phyloP scores from a whole-genome alignment of 2,888 invertebrate genomes.

The Rapana venosa region DNA sequence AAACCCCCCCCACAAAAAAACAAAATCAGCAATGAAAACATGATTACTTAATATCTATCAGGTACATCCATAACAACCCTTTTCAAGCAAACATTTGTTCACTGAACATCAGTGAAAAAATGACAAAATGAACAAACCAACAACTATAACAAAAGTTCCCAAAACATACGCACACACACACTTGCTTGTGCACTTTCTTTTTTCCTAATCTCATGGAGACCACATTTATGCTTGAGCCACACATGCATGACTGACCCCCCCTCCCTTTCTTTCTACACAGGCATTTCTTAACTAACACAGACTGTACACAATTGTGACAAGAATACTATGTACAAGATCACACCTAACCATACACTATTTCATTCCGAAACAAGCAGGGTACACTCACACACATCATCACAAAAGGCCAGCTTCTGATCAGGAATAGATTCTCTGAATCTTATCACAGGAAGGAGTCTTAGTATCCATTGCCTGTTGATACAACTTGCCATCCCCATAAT shows the following conservation, averaged over 20 bases:
- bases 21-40: neutral
- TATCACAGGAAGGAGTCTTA: constrained; percentile 81
- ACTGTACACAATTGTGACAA: neutral
- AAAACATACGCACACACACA: neutral
- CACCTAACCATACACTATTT: neutral
- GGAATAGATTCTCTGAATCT: constrained; percentile 75
- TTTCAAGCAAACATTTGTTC: neutral
- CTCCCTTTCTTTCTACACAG: too few relatives aligned
- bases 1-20: neutral
- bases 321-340: neutral
- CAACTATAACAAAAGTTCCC: neutral
- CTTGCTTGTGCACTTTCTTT: neutral
- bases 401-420: constrained; percentile 45
- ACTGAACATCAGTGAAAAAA: constrained; percentile 15
- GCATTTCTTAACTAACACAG: neutral
- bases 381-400: constrained; percentile 24
- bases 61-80: neutral
- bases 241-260: neutral
- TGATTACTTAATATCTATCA: neutral
- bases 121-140: neutral
- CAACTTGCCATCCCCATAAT: constrained; percentile 91
- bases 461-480: constrained; percentile 91
- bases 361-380: neutral
- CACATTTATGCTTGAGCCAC: neutral
- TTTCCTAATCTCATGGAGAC: neutral